Evolutionary conservation across 2,113 vertebrate species (phyloP), one percentile per base, ranked within the genome.

Genomic region (Myocastor coypus): DNA sequence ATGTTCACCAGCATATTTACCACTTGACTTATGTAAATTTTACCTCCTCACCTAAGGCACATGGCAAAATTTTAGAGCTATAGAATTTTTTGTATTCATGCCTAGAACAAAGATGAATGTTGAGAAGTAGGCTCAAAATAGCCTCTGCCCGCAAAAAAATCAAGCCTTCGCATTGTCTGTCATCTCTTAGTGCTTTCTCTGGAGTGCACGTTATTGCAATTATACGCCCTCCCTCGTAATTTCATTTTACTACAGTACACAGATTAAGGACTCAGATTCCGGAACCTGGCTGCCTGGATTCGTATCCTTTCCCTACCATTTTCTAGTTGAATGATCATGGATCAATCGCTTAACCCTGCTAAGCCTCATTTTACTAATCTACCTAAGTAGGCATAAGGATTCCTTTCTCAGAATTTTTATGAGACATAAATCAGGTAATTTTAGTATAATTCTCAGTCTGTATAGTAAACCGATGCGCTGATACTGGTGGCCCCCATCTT

Each of bases 31-130:
- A 92, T 20, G 59, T 37, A 94, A 84, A 92, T 81, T 78, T 37
- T 20, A 94, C 81, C 52, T 92, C 89, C 84, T 96, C 86, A 71
- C 22, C 30, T 78, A 95, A 83, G 59, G 37, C 34, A 77, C 24
- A 63, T 34, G 61, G n/a, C 82, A 40, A 95, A 84, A 40, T 82
- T 94, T 84, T 64, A 81, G 57, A 77, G 24, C 91, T 92, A 37
- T 13, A 91, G 71, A 78, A 84, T 77, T 32, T 61, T 80, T 95
- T 73, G 32, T 20, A 83, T 78, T 85, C 40, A n/a, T 83, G 50
- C 85, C 19, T 13, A 87, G 10, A n/a, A 12, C 16, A 30, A 19
- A 81, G 19, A 57, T 71, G 13, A 94, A 50, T 52, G 57, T 40
- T 78, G 42, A 83, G 59, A 93, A 82, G 30, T 11, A 77, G 30